Evolutionary conservation across 2,113 vertebrate species (phyloP).

Genomic region (Chelonoidis abingdonii): DNA sequence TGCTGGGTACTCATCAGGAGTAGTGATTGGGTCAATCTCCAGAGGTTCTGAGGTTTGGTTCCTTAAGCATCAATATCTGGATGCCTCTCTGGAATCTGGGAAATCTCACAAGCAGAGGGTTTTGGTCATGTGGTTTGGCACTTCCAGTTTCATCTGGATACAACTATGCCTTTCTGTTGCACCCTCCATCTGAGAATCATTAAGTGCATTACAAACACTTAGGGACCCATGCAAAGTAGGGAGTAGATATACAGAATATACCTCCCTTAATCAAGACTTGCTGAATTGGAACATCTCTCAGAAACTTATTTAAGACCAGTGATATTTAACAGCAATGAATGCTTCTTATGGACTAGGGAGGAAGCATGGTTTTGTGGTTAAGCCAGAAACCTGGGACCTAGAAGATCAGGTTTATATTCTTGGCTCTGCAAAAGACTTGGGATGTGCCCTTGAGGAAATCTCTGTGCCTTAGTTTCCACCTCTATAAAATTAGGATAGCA

Average conservation of each 20-base stretch:
- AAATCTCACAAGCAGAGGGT: not conserved
- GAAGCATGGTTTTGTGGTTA: not conserved
- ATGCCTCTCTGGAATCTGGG: not conserved
- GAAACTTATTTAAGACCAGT: not conserved
- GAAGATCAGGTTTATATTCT: not conserved
- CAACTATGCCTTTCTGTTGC: not conserved
- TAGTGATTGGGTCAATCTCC: not conserved
- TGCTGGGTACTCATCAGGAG: not conserved
- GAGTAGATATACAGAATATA: not conserved
- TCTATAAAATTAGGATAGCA: not conserved
- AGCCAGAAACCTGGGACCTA: not conserved
- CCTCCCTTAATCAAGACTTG: not conserved
- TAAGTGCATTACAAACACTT: not conserved
- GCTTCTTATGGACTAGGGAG: not conserved
- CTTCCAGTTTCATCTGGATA: not conserved
- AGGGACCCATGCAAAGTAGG: not conserved
- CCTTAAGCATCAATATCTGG: not conserved
- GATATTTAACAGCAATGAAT: not conserved
- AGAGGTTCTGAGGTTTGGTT: not conserved
- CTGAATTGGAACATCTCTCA: not conserved
- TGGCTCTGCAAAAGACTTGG: not conserved
- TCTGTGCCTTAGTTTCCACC: not conserved
- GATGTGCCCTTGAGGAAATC: not conserved
- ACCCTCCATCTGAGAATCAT: not conserved
- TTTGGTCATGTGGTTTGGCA: not conserved